Percentiles rank a stretch among this genome's conserved stretches.
phyloP scores from a whole-genome alignment of 2,113 vertebrate genomes.

The Hucho hucho region DNA sequence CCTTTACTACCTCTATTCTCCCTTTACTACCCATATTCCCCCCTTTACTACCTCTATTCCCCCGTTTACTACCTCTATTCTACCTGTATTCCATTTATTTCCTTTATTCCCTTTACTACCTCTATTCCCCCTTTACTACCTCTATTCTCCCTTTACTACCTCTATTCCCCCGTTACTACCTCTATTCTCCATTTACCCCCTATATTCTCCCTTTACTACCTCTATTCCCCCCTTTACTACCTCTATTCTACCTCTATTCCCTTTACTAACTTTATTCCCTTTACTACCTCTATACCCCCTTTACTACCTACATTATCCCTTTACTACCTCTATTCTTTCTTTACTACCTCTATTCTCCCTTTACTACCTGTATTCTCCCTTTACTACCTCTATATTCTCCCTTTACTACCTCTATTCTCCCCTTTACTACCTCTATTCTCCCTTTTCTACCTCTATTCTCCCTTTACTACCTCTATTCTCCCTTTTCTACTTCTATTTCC shows the following conservation, averaged over 20 bases:
- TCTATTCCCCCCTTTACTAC: no score
- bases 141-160: neutral
- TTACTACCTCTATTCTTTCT: neutral
- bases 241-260: neutral
- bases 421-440: neutral
- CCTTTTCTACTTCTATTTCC: neutral
- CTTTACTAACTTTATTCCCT: neutral
- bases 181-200: no score
- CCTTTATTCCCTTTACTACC: neutral
- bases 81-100: neutral
- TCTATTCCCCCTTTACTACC: no score
- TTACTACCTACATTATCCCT: neutral
- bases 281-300: no score
- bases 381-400: no score
- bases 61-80: neutral
- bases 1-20: no score
- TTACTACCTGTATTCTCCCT: neutral
- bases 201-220: fast-evolving
- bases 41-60: no score
- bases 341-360: slow-evolving; percentile 8
- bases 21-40: no score
- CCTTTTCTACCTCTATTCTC: neutral
- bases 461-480: neutral
- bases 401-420: neutral
- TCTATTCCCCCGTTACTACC: neutral